These are phyloP conservation scores for Sthenelais limicola DNA, from an alignment of 2,888 invertebrate genomes.

Conservation along the genomic window DNA sequence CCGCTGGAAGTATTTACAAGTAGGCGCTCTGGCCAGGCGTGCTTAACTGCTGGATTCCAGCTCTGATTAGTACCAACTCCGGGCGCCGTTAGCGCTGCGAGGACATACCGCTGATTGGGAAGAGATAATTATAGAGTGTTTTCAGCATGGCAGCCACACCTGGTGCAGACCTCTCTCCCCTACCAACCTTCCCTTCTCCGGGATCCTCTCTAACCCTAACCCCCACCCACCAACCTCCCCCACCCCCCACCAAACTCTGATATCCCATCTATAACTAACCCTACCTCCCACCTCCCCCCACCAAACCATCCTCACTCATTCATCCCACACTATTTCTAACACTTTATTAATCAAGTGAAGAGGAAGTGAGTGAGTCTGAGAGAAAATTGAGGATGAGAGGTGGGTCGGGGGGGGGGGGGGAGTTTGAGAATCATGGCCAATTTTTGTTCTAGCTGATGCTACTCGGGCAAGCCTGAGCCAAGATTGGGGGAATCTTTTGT, in stretches of 20 bases:
- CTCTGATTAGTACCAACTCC: conserved; percentile 32
- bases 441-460: too few relatives aligned
- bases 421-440: too few relatives aligned
- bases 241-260: neutral
- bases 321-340: neutral
- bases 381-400: too few relatives aligned
- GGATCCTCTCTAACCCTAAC: neutral
- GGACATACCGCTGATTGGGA: neutral
- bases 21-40: conserved; percentile 15
- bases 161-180: conserved; percentile 1
- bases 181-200: neutral
- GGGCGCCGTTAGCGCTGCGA: too few relatives aligned
- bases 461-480: too few relatives aligned
- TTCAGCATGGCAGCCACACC: conserved; percentile 21
- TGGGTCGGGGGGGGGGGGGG: too few relatives aligned
- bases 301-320: too few relatives aligned
- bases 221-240: neutral
- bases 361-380: neutral
- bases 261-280: neutral
- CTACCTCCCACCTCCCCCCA: neutral
- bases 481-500: too few relatives aligned
- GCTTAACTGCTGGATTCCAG: conserved; percentile 3
- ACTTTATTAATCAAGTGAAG: conserved; percentile 11
- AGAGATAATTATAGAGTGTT: conserved; percentile 34
- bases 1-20: conserved; percentile 22